phyloP scores from a whole-genome alignment of 2,888 invertebrate species.

The Diarsia mendica region DNA sequence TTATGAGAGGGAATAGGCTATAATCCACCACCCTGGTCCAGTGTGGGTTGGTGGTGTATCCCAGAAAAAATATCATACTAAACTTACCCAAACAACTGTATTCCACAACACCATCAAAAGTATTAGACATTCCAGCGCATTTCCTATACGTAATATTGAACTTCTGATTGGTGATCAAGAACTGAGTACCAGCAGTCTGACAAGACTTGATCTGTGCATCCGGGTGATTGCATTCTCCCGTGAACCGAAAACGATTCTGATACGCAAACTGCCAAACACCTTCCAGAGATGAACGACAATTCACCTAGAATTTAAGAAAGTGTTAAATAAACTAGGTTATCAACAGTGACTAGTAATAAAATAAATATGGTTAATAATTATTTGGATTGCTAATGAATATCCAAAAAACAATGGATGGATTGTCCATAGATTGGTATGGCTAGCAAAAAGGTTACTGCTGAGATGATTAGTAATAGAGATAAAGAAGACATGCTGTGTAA shows the following conservation, averaged over 20 bases:
- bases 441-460: not conserved
- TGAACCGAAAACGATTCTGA: slow-evolving; percentile 96
- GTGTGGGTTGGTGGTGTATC: too few species aligned
- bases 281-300: slow-evolving; percentile 97
- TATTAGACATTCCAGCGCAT: slow-evolving; percentile 97
- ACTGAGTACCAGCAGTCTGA: slow-evolving; percentile 98
- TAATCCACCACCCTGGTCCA: too few species aligned
- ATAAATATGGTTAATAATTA: not conserved
- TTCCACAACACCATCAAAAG: slow-evolving; percentile 97
- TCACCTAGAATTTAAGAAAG: slow-evolving; percentile 88
- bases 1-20: too few species aligned
- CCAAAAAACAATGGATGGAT: not conserved
- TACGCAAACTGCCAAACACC: slow-evolving; percentile 99
- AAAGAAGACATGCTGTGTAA: not conserved
- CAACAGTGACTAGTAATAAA: not conserved
- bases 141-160: slow-evolving; percentile 98
- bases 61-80: not conserved
- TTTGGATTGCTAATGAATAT: too few species aligned
- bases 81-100: slow-evolving; percentile 95
- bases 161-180: slow-evolving; percentile 98
- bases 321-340: not conserved
- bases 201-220: slow-evolving; percentile 98
- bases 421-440: not conserved
- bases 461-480: not conserved
- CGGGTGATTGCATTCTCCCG: slow-evolving; percentile 97